These are phyloP conservation scores for Podargus strigoides DNA, from an alignment of 2,797 vertebrate genomes.

Conservation along the genomic window DNA sequence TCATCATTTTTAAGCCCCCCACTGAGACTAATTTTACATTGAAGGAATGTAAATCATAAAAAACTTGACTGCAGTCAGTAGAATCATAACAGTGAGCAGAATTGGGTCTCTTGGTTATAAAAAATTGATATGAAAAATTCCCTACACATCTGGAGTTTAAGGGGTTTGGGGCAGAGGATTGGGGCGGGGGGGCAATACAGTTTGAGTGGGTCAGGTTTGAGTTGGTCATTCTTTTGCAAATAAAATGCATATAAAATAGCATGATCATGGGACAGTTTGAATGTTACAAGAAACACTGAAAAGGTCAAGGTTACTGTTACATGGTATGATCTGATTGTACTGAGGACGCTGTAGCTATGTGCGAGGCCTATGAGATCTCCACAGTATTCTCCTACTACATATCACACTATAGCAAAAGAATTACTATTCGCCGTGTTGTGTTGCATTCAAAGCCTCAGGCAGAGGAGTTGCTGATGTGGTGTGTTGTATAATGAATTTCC, in stretches of 20 bases:
- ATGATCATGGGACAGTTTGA: neutral
- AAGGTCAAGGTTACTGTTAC: neutral
- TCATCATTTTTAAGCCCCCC: conserved; percentile 15
- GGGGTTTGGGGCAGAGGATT: neutral
- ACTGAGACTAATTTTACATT: conserved; percentile 3
- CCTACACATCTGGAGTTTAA: neutral
- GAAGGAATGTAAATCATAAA: neutral
- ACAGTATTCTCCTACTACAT: neutral
- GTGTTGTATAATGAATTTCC: neutral
- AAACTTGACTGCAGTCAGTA: neutral
- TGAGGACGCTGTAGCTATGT: neutral
- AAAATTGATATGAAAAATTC: neutral
- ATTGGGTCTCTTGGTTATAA: neutral
- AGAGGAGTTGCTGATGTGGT: neutral
- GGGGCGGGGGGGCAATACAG: no score
- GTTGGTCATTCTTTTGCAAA: neutral
- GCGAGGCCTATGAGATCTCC: neutral
- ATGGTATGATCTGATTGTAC: neutral
- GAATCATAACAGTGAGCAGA: neutral
- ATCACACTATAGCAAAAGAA: neutral
- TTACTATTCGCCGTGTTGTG: neutral
- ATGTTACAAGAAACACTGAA: neutral
- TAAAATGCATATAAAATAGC: neutral
- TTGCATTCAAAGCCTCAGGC: neutral
- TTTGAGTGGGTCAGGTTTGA: neutral